Percentiles rank a stretch among this genome's conserved stretches.
These are phyloP conservation scores for Leucopsar rothschildi DNA, from an alignment of 2,113 vertebrate genomes.

Conservation along the genomic window DNA sequence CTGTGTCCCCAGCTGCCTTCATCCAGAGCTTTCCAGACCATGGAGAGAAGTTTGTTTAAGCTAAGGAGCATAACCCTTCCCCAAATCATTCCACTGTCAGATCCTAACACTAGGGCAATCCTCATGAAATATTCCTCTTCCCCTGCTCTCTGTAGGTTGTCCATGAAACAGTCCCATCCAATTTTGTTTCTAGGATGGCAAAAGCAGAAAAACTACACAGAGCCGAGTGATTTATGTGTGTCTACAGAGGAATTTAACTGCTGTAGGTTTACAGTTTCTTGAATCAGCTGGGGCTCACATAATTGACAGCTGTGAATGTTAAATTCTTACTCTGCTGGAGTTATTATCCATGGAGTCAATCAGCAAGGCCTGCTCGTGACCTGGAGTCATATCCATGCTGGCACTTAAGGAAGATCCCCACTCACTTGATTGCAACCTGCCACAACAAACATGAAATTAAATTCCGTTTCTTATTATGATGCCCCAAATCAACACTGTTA, in stretches of 20 bases:
- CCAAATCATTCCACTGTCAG: not conserved
- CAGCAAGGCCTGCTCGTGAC: conserved; percentile 79
- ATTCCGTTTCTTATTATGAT: not conserved
- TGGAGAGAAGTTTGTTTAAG: not conserved
- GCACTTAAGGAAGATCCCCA: conserved; percentile 68
- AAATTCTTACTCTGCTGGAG: conserved; percentile 78
- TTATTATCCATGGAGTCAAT: conserved; percentile 76
- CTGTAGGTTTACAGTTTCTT: not conserved
- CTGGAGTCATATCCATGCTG: conserved; percentile 45
- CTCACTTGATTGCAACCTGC: conserved; percentile 75
- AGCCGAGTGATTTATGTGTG: not conserved
- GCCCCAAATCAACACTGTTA: not conserved
- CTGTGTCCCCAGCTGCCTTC: not conserved
- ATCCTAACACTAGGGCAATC: not conserved
- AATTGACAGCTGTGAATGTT: not conserved
- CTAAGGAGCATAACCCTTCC: not conserved
- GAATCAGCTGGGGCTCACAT: not conserved
- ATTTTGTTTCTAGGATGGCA: not conserved
- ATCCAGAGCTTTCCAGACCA: not conserved
- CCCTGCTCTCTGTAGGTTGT: not conserved
- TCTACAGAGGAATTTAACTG: not conserved
- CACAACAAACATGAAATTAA: not conserved
- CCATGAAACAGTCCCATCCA: not conserved
- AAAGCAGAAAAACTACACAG: not conserved
- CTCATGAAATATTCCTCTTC: not conserved